Percentiles rank a stretch among this genome's conserved stretches.
These are phyloP conservation scores for Dryobotodes eremita DNA, from an alignment of 2,888 invertebrate genomes.

Conservation along the genomic window DNA sequence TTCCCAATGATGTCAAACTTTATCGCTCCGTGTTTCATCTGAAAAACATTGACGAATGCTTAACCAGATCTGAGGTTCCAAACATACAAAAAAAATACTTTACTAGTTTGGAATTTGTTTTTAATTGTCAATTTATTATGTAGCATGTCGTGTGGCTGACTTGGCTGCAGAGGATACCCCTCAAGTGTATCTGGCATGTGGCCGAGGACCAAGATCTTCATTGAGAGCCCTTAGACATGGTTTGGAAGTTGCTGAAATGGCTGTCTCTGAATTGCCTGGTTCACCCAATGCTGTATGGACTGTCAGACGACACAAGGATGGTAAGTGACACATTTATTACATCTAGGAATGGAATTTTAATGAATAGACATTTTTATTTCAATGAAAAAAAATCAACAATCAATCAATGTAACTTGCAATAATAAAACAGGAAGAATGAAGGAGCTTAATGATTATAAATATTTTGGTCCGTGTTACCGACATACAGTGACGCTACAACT, in stretches of 20 bases:
- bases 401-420: constrained; percentile 33
- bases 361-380: constrained; percentile 6
- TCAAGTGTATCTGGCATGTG: constrained; percentile 98
- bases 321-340: constrained; percentile 91
- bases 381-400: background rate
- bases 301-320: constrained; percentile 98
- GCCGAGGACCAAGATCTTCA: constrained; percentile 98
- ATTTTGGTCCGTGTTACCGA: constrained; percentile 91
- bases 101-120: background rate
- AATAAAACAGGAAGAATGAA: constrained; percentile 35
- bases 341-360: constrained; percentile 18
- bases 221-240: constrained; percentile 98
- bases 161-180: constrained; percentile 99
- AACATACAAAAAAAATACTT: too few species aligned
- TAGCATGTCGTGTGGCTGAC: constrained; percentile 97
- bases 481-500: constrained; percentile 86
- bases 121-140: constrained; percentile 53
- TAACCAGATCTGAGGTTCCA: constrained; percentile 66
- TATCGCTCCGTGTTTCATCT: constrained; percentile 85
- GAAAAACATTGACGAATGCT: constrained; percentile 82
- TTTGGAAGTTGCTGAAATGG: constrained; percentile 99
- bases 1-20: constrained; percentile 54
- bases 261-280: constrained; percentile 99
- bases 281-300: constrained; percentile 99
- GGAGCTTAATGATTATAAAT: constrained; percentile 89